Conservation (phyloP, 2,888 invertebrate species). For the Aquatica leii region DNA sequence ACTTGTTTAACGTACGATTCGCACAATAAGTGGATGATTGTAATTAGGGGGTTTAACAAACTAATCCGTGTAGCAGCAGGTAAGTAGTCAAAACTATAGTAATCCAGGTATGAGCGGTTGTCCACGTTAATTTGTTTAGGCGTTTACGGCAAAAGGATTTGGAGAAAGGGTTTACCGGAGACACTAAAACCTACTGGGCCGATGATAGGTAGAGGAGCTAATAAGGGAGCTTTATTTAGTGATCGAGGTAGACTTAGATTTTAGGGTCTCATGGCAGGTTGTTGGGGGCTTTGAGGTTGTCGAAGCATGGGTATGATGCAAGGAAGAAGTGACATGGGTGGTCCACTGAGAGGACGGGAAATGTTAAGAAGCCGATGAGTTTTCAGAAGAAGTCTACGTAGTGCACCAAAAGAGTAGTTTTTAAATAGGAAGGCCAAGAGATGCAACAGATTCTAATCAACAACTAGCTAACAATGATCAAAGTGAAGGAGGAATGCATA, state of each 20-base stretch:
- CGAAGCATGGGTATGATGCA: conserved; percentile 27
- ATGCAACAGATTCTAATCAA: conserved; percentile 31
- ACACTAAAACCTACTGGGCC: conserved; percentile 9
- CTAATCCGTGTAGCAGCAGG: no score
- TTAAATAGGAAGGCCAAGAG: conserved; percentile 20
- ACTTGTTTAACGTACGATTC: no score
- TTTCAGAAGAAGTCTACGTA: conserved; percentile 43
- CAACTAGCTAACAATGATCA: conserved; percentile 18
- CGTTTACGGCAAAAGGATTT: no score
- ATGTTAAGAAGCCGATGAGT: conserved; percentile 36
- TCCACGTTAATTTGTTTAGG: no score
- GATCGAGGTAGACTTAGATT: conserved; percentile 39
- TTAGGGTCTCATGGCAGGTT: conserved; percentile 38
- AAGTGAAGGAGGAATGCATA: conserved; percentile 22
- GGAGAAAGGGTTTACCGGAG: no score
- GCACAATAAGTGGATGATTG: no score
- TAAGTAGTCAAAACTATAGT: no score
- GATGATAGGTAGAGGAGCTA: conserved; percentile 2
- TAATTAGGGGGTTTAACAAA: no score
- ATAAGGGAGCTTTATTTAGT: conserved; percentile 37
- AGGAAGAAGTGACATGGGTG: conserved; percentile 31
- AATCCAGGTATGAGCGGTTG: no score
- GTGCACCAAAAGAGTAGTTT: conserved; percentile 37
- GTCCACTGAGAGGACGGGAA: conserved; percentile 22
- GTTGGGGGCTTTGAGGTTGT: conserved; percentile 36